Evolutionary conservation across 2,797 vertebrate genomes (phyloP).

Genomic region (Craterocephalus amniculus): DNA sequence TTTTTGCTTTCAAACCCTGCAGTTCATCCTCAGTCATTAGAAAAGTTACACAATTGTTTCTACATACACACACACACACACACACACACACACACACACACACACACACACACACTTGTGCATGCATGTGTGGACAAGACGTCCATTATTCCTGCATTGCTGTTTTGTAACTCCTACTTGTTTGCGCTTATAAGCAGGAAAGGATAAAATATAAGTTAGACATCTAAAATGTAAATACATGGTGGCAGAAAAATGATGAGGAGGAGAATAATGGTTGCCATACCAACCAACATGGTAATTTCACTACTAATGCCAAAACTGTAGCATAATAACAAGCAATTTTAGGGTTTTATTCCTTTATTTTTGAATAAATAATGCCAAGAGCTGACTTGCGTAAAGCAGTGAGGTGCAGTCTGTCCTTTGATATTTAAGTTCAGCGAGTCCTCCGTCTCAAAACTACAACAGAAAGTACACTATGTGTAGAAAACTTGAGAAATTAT

Average conservation of each 20-base stretch:
- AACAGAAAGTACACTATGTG: slow-evolving; percentile 2
- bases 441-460: slow-evolving; percentile 40
- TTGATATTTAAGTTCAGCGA: slow-evolving; percentile 34
- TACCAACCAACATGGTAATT: slow-evolving; percentile 45
- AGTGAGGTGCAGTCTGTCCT: slow-evolving; percentile 1
- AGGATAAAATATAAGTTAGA: slow-evolving; percentile 60
- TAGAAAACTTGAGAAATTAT: slow-evolving; percentile 21
- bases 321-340: slow-evolving; percentile 7
- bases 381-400: slow-evolving; percentile 23
- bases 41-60: background rate
- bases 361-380: slow-evolving; percentile 1
- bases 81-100: no score
- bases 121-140: slow-evolving; percentile 2
- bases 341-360: slow-evolving; percentile 15
- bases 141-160: background rate
- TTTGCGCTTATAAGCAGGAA: slow-evolving; percentile 37
- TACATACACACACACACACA: no score
- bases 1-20: background rate
- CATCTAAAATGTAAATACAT: slow-evolving; percentile 52
- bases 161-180: slow-evolving; percentile 48
- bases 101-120: no score
- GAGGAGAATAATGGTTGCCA: slow-evolving; percentile 42
- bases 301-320: slow-evolving; percentile 34
- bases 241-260: slow-evolving; percentile 48
- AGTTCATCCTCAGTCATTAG: background rate